These are phyloP conservation scores for Neomonachus schauinslandi DNA, from an alignment of 2,113 vertebrate species.

Conservation along the genomic window DNA sequence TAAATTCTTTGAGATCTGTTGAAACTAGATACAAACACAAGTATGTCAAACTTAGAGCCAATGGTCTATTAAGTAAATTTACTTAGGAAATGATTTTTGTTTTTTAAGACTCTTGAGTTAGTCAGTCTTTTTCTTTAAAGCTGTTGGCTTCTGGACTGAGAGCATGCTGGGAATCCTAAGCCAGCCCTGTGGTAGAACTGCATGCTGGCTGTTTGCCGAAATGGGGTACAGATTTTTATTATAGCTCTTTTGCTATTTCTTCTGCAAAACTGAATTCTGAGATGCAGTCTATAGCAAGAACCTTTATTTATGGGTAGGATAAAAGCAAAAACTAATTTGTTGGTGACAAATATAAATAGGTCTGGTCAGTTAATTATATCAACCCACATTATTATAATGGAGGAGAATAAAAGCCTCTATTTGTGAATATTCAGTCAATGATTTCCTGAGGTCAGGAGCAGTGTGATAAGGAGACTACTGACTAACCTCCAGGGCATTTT, in stretches of 20 bases:
- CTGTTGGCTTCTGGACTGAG: not conserved
- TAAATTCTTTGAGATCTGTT: not conserved
- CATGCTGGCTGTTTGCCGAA: not conserved
- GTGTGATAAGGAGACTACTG: not conserved
- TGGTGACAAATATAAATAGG: not conserved
- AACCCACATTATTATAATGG: not conserved
- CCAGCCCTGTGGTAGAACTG: not conserved
- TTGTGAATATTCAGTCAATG: not conserved
- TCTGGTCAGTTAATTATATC: not conserved
- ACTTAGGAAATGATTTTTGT: not conserved
- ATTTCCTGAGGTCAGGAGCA: not conserved
- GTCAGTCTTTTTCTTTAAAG: not conserved
- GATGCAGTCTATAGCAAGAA: not conserved
- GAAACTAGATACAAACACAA: not conserved
- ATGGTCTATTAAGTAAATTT: not conserved
- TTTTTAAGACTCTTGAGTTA: not conserved
- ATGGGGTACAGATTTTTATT: not conserved
- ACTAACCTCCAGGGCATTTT: not conserved
- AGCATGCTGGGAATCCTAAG: not conserved
- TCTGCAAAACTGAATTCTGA: not conserved
- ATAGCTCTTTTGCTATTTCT: not conserved
- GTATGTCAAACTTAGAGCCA: not conserved
- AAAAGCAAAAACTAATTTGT: not conserved
- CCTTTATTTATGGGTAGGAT: not conserved
- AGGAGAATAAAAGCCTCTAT: not conserved